Conservation (phyloP, 1,140 invertebrate species). For the Drosophila murphyi region DNA sequence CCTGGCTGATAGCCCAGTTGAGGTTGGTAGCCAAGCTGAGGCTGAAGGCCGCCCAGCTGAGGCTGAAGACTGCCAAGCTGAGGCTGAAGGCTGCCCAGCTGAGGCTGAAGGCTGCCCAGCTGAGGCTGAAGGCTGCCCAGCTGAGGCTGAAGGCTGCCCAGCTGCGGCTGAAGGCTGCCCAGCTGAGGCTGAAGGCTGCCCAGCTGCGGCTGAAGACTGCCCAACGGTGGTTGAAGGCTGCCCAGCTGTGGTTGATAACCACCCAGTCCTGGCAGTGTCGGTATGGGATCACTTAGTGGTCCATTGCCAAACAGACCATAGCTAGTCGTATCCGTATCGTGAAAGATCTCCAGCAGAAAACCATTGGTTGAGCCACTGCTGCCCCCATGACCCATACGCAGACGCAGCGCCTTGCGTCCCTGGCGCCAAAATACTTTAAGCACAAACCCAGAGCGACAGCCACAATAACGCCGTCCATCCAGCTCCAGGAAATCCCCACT, state of each 20-base stretch:
- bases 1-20: slow-evolving; percentile 22
- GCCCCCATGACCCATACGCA: slow-evolving; percentile 70
- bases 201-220: background rate
- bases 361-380: slow-evolving; percentile 79
- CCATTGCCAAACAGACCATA: slow-evolving; percentile 34
- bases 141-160: slow-evolving; percentile 1
- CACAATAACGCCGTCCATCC: slow-evolving; percentile 86
- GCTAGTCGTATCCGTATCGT: slow-evolving; percentile 85
- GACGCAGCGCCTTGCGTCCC: slow-evolving; percentile 80
- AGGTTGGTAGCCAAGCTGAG: slow-evolving; percentile 16
- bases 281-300: background rate
- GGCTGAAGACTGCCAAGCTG: slow-evolving; percentile 1
- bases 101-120: background rate
- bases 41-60: slow-evolving; percentile 14
- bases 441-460: slow-evolving; percentile 85
- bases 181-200: background rate
- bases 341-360: slow-evolving; percentile 86
- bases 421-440: slow-evolving; percentile 75
- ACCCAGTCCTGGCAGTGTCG: slow-evolving; percentile 16
- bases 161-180: slow-evolving; percentile 1
- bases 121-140: background rate
- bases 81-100: background rate
- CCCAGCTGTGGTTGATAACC: slow-evolving; percentile 9
- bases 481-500: slow-evolving; percentile 85
- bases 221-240: background rate